These are phyloP conservation scores for Sarotherodon lohbergeri DNA, from an alignment of 2,113 vertebrate species.

Conservation along the genomic window DNA sequence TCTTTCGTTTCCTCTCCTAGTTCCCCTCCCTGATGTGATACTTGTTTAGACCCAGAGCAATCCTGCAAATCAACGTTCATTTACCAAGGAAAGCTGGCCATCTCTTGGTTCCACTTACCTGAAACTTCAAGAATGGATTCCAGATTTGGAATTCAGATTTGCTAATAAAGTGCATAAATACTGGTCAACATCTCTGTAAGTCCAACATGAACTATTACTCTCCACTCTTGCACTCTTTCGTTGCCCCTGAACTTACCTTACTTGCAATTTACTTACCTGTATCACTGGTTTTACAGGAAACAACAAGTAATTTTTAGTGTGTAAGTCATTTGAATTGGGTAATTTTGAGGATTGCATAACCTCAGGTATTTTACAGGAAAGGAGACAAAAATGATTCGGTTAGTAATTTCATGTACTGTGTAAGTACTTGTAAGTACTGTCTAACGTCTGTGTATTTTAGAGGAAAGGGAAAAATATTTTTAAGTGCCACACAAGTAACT, in stretches of 20 bases:
- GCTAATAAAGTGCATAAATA: not conserved
- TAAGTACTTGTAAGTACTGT: not conserved
- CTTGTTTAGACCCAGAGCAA: not conserved
- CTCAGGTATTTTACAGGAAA: not conserved
- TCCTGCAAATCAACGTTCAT: not conserved
- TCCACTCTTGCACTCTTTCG: not conserved
- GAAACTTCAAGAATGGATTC: not conserved
- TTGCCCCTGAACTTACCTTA: accelerated
- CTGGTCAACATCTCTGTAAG: not conserved
- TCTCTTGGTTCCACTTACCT: accelerated
- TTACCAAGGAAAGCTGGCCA: not conserved
- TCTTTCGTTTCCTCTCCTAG: accelerated
- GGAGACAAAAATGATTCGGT: accelerated
- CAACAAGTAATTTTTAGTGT: too few relatives aligned
- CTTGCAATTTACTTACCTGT: accelerated
- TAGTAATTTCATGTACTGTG: not conserved
- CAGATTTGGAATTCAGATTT: not conserved
- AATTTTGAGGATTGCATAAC: not conserved
- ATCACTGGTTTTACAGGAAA: too few relatives aligned
- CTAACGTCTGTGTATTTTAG: not conserved
- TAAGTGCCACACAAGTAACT: not conserved
- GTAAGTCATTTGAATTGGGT: not conserved
- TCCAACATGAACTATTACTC: not conserved
- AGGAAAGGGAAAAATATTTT: not conserved
- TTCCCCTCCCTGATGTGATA: not conserved